A percentile compares a stretch with the other conserved stretches of the same genome.
These are phyloP conservation scores for Gallinago stenura DNA, from an alignment of 2,797 vertebrate species.

Conservation along the genomic window DNA sequence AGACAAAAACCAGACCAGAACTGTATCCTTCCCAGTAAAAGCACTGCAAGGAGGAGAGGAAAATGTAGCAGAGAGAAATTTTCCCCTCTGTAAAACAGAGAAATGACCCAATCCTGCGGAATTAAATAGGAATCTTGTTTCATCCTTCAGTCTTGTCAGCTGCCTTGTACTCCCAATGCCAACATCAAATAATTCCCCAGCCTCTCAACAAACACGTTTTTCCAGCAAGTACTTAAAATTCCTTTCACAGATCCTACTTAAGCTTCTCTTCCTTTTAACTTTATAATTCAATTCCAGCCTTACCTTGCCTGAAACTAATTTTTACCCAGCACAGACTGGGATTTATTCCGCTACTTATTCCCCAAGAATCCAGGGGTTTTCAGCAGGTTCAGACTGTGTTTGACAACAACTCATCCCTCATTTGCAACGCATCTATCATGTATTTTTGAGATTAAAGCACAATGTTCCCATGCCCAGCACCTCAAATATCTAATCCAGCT, in stretches of 20 bases:
- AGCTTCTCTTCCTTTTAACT: not conserved
- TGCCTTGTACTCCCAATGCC: not conserved
- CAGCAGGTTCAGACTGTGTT: not conserved
- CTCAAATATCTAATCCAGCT: not conserved
- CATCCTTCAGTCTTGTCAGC: not conserved
- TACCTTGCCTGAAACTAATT: not conserved
- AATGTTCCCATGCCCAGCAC: not conserved
- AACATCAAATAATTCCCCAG: not conserved
- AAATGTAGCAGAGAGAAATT: not conserved
- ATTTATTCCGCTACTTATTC: not conserved
- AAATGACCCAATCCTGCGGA: not conserved
- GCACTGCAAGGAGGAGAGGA: not conserved
- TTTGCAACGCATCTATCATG: not conserved
- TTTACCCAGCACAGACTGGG: not conserved
- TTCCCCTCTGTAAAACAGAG: not conserved
- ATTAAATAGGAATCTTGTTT: not conserved
- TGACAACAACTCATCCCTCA: not conserved
- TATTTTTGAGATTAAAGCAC: not conserved
- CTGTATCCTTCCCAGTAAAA: not conserved
- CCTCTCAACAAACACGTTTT: not conserved
- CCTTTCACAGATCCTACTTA: not conserved
- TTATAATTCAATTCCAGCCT: not conserved
- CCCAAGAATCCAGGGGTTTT: not conserved
- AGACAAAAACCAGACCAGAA: not conserved
- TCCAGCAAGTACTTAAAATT: not conserved